Evolutionary conservation across 2,113 vertebrate genomes (phyloP).

Genomic region (Anguilla rostrata): DNA sequence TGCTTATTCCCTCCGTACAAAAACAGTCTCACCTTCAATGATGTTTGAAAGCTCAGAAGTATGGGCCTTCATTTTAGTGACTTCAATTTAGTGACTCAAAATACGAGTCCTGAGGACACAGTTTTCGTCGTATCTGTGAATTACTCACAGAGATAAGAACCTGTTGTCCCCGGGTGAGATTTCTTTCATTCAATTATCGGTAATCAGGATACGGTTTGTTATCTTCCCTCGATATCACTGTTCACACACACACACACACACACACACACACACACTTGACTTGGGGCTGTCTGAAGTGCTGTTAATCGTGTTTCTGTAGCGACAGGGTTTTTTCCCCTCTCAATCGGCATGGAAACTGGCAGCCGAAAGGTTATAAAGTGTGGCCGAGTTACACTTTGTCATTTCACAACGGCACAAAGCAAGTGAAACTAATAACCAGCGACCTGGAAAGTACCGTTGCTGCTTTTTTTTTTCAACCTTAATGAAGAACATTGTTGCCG

Average conservation of each 20-base stretch:
- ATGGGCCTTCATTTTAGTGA: background rate
- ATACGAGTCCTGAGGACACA: too few relatives aligned
- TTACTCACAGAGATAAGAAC: background rate
- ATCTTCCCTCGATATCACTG: background rate
- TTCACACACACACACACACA: background rate
- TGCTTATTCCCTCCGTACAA: too few relatives aligned
- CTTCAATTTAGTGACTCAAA: too few relatives aligned
- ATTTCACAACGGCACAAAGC: background rate
- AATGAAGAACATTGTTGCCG: background rate
- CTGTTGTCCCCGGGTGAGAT: background rate
- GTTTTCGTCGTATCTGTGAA: too few relatives aligned
- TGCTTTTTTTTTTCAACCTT: background rate
- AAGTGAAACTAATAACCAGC: slow-evolving; percentile 5
- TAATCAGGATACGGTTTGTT: background rate
- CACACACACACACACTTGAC: background rate
- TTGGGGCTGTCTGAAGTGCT: background rate
- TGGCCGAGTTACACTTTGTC: background rate
- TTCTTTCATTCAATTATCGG: background rate
- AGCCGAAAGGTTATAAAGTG: background rate
- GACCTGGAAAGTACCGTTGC: background rate
- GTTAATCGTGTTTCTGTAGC: background rate
- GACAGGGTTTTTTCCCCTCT: background rate
- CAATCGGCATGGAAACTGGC: background rate
- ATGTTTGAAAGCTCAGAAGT: background rate
- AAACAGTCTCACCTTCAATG: too few relatives aligned